Evolutionary conservation across 2,797 vertebrate species (phyloP).

Genomic region (Pteronotus mesoamericanus): DNA sequence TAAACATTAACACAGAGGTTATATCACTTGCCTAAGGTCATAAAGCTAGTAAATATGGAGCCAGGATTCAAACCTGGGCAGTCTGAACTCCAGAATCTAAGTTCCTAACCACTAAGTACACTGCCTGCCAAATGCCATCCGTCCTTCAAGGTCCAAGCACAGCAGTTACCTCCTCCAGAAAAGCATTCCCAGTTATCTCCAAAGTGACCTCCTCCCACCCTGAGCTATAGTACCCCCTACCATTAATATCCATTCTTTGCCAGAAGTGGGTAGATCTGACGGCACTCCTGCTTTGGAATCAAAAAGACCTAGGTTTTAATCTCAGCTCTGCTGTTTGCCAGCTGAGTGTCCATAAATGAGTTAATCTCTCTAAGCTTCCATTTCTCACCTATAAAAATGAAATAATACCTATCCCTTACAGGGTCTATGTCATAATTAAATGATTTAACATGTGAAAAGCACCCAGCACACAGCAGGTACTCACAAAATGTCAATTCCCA

Average conservation of each 20-base stretch:
- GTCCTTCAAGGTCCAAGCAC: neutral
- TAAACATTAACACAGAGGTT: neutral
- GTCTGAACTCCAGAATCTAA: neutral
- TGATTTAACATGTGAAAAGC: neutral
- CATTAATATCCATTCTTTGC: neutral
- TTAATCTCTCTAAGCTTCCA: neutral
- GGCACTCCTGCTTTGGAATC: neutral
- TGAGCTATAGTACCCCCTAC: neutral
- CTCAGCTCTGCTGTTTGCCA: neutral
- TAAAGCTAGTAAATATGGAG: neutral
- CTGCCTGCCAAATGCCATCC: neutral
- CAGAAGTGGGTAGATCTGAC: neutral
- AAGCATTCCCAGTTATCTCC: neutral
- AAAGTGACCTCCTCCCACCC: neutral
- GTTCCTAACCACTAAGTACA: neutral
- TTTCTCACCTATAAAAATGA: neutral
- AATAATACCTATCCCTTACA: neutral
- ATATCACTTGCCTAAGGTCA: neutral
- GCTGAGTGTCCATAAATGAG: neutral
- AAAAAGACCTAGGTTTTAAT: neutral
- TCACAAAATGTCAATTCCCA: neutral
- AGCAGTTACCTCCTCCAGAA: neutral
- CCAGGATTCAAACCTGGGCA: neutral
- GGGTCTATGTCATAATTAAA: neutral
- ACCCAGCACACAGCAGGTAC: neutral